Conservation (phyloP, 2,888 invertebrate species). For the Polymixis lichenea region DNA sequence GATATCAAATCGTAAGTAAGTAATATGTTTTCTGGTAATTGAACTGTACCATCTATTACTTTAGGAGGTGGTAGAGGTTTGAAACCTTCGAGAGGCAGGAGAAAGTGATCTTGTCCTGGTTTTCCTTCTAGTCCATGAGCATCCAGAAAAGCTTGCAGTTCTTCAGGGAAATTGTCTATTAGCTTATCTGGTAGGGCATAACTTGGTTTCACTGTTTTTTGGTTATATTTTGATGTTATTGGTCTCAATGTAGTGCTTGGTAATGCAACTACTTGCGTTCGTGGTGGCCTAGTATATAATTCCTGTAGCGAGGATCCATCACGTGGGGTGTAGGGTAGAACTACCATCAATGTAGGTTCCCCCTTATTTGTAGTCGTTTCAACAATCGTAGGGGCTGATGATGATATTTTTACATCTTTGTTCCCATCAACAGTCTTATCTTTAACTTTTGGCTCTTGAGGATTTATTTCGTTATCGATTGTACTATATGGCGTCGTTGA, state of each 20-base stretch:
- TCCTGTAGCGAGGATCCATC: slow-evolving; percentile 91
- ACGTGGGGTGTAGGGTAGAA: slow-evolving; percentile 91
- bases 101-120: slow-evolving; percentile 83
- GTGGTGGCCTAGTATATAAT: slow-evolving; percentile 92
- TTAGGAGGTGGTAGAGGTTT: slow-evolving; percentile 85
- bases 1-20: slow-evolving; percentile 85
- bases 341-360: slow-evolving; percentile 91
- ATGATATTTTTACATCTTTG: slow-evolving; percentile 57
- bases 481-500: slow-evolving; percentile 71
- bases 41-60: slow-evolving; percentile 82
- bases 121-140: slow-evolving; percentile 83
- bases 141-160: slow-evolving; percentile 84
- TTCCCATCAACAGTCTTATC: slow-evolving; percentile 65
- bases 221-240: slow-evolving; percentile 69
- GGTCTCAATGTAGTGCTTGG: slow-evolving; percentile 78
- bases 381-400: slow-evolving; percentile 64
- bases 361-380: slow-evolving; percentile 79
- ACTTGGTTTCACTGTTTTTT: slow-evolving; percentile 73
- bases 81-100: slow-evolving; percentile 86
- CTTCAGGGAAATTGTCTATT: slow-evolving; percentile 79
- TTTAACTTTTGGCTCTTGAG: slow-evolving; percentile 61
- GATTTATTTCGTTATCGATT: slow-evolving; percentile 78
- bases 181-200: slow-evolving; percentile 72
- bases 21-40: slow-evolving; percentile 86
- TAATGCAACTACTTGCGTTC: slow-evolving; percentile 89